phyloP scores from a whole-genome alignment of 2,888 invertebrate genomes.

The Punctoribates punctum region DNA sequence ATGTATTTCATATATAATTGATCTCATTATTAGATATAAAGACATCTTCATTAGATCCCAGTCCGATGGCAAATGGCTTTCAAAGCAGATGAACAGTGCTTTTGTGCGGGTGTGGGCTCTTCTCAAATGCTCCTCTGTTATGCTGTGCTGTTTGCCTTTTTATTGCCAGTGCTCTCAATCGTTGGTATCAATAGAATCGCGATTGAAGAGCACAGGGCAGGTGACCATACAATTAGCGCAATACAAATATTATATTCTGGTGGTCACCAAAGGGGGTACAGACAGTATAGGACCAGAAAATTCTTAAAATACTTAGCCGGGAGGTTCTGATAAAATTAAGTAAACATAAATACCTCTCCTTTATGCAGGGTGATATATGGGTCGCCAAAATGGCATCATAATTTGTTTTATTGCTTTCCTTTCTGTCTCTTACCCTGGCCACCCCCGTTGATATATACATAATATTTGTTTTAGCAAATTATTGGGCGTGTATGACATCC shows the following conservation, averaged over 20 bases:
- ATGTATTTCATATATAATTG: slow-evolving; percentile 17
- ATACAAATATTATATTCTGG: background rate
- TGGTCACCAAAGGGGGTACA: no score
- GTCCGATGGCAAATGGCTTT: background rate
- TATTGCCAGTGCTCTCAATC: background rate
- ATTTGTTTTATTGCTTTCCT: no score
- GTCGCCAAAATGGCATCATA: no score
- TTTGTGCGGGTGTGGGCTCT: slow-evolving; percentile 1
- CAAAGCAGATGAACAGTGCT: slow-evolving; percentile 15
- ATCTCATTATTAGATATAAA: slow-evolving; percentile 31
- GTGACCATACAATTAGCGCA: slow-evolving; percentile 24
- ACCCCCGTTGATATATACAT: background rate
- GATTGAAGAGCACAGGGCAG: background rate
- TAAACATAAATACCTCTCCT: no score
- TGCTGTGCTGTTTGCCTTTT: background rate
- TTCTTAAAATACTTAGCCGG: background rate
- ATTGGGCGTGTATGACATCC: background rate
- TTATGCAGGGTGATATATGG: no score
- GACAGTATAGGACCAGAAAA: no score
- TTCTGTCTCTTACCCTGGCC: no score
- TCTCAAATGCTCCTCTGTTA: background rate
- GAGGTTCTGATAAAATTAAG: background rate
- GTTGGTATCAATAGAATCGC: slow-evolving; percentile 10
- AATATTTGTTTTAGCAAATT: slow-evolving; percentile 16
- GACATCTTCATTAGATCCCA: slow-evolving; percentile 18